A percentile compares a stretch with the other conserved stretches of the same genome.
Conservation (phyloP, 2,113 vertebrate species). For the Zosterops borbonicus region DNA sequence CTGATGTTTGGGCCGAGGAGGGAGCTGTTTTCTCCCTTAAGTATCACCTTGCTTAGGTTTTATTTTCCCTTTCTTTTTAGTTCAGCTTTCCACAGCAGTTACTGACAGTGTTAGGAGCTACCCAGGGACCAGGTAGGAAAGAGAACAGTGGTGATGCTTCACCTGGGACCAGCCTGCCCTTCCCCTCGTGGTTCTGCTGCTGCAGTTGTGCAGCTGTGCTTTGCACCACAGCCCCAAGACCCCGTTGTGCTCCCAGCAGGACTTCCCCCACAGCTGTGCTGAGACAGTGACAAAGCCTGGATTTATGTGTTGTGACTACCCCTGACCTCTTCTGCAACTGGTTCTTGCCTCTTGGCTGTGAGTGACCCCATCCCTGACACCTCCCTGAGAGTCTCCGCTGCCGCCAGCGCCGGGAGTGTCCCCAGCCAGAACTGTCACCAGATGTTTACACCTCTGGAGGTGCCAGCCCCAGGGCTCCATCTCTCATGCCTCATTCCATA, state of each 20-base stretch:
- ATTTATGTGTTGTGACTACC: not conserved
- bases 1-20: not conserved
- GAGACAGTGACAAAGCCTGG: not conserved
- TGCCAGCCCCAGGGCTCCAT: not conserved
- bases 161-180: not conserved
- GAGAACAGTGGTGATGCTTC: not conserved
- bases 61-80: not conserved
- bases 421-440: not conserved
- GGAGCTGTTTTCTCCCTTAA: not conserved
- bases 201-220: not conserved
- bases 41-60: not conserved
- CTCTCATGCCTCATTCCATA: not conserved
- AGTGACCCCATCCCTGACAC: not conserved
- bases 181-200: not conserved
- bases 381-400: not conserved
- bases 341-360: not conserved
- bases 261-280: rapidly evolving
- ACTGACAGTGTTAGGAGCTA: not conserved
- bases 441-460: slow-evolving; percentile 23
- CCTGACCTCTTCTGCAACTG: not conserved
- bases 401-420: not conserved
- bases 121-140: not conserved
- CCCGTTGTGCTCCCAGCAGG: not conserved
- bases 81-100: not conserved
- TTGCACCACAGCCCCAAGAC: rapidly evolving